A percentile compares a stretch with the other conserved stretches of the same genome.
Conservation (phyloP, 2,797 vertebrate species). For the Hippopotamyrus pictus region DNA sequence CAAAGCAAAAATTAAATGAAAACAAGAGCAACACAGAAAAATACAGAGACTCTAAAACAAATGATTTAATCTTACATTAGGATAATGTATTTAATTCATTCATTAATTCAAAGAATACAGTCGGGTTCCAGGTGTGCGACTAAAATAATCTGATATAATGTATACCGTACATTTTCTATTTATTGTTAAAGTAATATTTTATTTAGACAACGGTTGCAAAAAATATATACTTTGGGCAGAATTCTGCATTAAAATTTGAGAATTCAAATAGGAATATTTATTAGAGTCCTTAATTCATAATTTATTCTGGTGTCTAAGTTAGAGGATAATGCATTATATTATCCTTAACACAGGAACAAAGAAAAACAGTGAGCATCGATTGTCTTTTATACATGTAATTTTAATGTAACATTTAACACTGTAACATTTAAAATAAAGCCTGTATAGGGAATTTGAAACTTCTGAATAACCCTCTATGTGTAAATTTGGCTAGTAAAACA, state of each 20-base stretch:
- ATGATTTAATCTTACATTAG: neutral
- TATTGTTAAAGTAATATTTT: neutral
- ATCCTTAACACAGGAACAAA: neutral
- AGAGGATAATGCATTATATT: neutral
- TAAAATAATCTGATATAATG: neutral
- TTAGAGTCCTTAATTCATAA: neutral
- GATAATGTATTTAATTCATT: neutral
- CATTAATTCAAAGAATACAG: neutral
- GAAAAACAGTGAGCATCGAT: neutral
- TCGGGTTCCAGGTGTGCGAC: neutral
- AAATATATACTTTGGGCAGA: neutral
- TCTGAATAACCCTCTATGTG: neutral
- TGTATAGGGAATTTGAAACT: neutral
- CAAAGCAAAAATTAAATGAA: neutral
- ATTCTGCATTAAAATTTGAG: neutral
- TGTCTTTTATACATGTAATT: neutral
- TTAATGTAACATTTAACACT: neutral
- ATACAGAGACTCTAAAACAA: neutral
- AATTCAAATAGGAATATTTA: neutral
- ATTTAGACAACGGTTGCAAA: neutral
- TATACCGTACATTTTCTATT: neutral
- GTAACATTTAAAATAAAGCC: neutral
- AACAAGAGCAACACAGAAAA: neutral
- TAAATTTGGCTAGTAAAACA: neutral
- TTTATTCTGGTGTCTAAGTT: neutral